Conservation (phyloP, 2,797 vertebrate species). For the Leucoraja ocellata region DNA sequence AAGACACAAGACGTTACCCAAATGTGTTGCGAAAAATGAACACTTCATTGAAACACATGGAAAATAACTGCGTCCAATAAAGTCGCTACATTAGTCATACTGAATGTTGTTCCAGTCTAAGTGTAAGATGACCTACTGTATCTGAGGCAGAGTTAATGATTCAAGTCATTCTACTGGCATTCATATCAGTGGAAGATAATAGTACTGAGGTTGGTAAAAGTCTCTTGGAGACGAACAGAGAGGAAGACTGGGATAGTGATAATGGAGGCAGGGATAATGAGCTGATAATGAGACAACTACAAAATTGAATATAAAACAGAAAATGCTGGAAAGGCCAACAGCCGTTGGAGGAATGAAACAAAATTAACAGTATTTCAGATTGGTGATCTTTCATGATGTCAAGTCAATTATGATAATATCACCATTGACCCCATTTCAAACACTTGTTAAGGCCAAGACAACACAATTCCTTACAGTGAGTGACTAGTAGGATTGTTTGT, state of each 20-base stretch:
- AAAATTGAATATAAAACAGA: neutral
- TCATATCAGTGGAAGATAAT: too few species aligned
- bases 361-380: neutral
- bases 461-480: too few species aligned
- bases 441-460: too few species aligned
- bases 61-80: neutral
- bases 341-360: neutral
- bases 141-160: neutral
- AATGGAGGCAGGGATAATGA: too few species aligned
- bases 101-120: neutral
- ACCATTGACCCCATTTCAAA: too few species aligned
- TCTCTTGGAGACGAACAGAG: too few species aligned
- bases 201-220: too few species aligned
- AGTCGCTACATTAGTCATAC: neutral
- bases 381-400: neutral
- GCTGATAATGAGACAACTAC: too few species aligned
- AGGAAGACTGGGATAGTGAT: too few species aligned
- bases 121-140: neutral
- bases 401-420: too few species aligned
- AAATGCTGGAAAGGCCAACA: neutral
- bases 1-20: neutral
- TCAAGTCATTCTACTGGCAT: too few species aligned
- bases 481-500: too few species aligned
- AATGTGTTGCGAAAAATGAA: neutral
- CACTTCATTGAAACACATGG: neutral